Conservation (phyloP, 2,113 vertebrate genomes). For the Pseudorasbora parva region DNA sequence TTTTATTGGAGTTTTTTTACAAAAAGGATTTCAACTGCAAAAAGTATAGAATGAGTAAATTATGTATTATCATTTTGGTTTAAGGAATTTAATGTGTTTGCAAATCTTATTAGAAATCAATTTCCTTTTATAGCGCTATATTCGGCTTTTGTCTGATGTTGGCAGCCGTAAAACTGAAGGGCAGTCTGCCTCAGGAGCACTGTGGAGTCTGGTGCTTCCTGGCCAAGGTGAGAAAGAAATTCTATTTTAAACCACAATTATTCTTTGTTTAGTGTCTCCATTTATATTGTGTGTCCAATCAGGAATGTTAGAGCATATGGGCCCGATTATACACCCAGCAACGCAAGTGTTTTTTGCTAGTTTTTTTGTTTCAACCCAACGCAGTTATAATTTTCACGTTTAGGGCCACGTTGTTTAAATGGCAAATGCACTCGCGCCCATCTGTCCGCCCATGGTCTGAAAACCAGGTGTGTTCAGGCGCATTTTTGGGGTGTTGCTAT, state of each 20-base stretch:
- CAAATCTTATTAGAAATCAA: background rate
- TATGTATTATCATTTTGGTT: background rate
- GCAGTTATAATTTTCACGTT: too few species aligned
- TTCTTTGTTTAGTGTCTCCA: background rate
- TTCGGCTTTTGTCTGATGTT: conserved; percentile 88
- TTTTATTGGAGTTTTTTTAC: background rate
- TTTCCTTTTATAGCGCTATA: conserved; percentile 79
- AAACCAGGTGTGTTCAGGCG: too few species aligned
- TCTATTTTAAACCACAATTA: background rate
- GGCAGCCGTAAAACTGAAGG: conserved; percentile 84
- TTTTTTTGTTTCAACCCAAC: too few species aligned
- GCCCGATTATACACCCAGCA: too few species aligned
- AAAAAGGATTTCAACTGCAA: background rate
- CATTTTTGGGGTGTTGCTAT: too few species aligned
- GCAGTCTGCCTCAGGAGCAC: conserved; percentile 77
- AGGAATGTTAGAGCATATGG: background rate
- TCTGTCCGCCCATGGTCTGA: too few species aligned
- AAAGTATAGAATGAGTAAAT: background rate
- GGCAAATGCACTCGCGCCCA: too few species aligned
- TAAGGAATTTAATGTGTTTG: background rate
- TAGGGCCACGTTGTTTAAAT: too few species aligned
- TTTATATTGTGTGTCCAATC: background rate
- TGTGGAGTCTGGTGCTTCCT: conserved; percentile 85
- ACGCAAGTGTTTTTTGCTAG: too few species aligned
- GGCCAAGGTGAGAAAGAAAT: conserved; percentile 84